phyloP scores from a whole-genome alignment of 2,113 vertebrate species.

The Saimiri boliviensis region DNA sequence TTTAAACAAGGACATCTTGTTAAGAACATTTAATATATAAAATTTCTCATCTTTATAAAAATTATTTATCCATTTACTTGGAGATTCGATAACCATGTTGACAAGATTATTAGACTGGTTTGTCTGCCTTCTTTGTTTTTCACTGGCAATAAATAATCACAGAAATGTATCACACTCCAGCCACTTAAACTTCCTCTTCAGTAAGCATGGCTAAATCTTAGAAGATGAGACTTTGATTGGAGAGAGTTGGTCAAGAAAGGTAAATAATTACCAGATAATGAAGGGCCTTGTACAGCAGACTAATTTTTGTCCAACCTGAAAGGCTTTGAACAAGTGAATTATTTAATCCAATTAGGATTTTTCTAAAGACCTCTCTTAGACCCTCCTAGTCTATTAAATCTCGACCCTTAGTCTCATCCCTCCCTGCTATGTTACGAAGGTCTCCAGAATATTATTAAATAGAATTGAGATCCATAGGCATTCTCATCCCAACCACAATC shows the following conservation, averaged over 20 bases:
- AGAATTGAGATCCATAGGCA: background rate
- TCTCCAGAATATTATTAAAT: background rate
- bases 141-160: background rate
- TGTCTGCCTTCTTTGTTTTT: background rate
- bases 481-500: background rate
- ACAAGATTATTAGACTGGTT: background rate
- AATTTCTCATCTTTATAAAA: background rate
- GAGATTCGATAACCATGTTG: background rate
- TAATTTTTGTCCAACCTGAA: background rate
- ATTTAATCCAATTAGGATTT: background rate
- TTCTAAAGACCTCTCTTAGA: background rate
- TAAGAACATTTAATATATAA: background rate
- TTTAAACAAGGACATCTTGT: background rate
- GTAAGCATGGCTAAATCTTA: background rate
- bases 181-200: background rate
- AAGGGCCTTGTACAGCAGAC: background rate
- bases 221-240: background rate
- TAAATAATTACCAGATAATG: background rate
- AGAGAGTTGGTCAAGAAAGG: background rate
- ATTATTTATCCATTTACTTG: background rate
- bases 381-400: background rate
- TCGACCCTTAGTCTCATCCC: background rate
- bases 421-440: background rate
- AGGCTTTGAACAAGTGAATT: background rate
- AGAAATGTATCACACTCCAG: background rate